Conservation (phyloP, 2,113 vertebrate species). For the Collichthys lucidus region DNA sequence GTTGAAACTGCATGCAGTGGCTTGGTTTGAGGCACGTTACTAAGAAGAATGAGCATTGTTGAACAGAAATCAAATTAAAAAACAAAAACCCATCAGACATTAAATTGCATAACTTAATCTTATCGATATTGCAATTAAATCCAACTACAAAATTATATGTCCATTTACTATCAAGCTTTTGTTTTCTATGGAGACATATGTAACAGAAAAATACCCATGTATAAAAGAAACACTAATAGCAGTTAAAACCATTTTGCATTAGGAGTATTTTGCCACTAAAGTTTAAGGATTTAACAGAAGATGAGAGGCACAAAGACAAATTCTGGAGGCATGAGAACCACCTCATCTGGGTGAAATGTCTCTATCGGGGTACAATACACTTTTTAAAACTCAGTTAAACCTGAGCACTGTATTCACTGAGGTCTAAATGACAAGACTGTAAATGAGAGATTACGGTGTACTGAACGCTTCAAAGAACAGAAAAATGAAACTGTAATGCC, state of each 20-base stretch:
- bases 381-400: constrained; percentile 74
- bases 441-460: constrained; percentile 15
- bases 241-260: constrained; percentile 76
- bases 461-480: constrained; percentile 30
- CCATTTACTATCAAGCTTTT: constrained; percentile 66
- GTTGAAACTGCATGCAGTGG: constrained; percentile 87
- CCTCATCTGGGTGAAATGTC: constrained; percentile 24
- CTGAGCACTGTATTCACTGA: constrained; percentile 69
- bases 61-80: constrained; percentile 37
- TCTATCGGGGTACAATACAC: constrained; percentile 40
- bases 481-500: constrained; percentile 38
- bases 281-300: constrained; percentile 41
- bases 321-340: constrained; percentile 68
- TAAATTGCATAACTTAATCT: constrained; percentile 87
- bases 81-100: constrained; percentile 38
- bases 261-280: constrained; percentile 57
- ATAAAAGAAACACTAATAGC: constrained; percentile 71
- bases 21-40: constrained; percentile 87
- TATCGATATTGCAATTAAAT: constrained; percentile 81
- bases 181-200: constrained; percentile 67
- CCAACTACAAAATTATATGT: constrained; percentile 74
- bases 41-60: constrained; percentile 77
- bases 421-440: constrained; percentile 52
- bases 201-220: constrained; percentile 61
- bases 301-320: constrained; percentile 75